Percentiles rank a stretch among this genome's conserved stretches.
These are phyloP conservation scores for Lophotriccus pileatus DNA, from an alignment of 2,797 vertebrate genomes.

Conservation along the genomic window DNA sequence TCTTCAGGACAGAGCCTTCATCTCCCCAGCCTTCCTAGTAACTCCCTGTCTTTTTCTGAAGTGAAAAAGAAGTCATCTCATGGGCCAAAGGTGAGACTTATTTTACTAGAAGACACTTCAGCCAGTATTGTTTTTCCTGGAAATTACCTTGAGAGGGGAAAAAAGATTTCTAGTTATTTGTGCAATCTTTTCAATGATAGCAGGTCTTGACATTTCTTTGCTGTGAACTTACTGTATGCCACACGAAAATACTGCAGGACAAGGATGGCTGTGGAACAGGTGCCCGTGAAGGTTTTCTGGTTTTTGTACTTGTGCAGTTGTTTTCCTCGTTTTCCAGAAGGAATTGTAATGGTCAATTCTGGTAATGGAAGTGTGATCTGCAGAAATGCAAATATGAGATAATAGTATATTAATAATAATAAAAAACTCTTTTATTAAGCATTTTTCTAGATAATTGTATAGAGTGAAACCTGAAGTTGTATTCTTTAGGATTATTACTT, in stretches of 20 bases:
- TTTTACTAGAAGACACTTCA: neutral
- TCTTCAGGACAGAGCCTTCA: constrained; percentile 84
- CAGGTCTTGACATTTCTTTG: neutral
- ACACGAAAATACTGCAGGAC: neutral
- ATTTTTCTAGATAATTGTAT: neutral
- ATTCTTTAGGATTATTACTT: neutral
- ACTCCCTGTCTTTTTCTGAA: constrained; percentile 83
- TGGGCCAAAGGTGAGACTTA: constrained; percentile 83
- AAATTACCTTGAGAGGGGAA: neutral
- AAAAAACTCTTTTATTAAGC: neutral
- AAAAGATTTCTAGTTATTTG: neutral
- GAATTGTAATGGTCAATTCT: neutral
- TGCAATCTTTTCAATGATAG: neutral
- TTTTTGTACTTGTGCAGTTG: neutral
- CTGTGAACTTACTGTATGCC: neutral
- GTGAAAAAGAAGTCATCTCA: constrained; percentile 87
- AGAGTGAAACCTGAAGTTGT: neutral
- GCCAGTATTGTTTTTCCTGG: neutral
- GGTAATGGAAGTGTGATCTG: neutral
- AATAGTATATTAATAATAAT: neutral
- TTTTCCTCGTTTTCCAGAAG: neutral
- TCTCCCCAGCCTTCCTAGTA: constrained; percentile 85
- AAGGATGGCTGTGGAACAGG: neutral
- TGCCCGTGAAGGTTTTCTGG: neutral
- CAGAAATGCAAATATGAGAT: neutral